phyloP scores from a whole-genome alignment of 2,797 vertebrate genomes.

The Neosalanx taihuensis region DNA sequence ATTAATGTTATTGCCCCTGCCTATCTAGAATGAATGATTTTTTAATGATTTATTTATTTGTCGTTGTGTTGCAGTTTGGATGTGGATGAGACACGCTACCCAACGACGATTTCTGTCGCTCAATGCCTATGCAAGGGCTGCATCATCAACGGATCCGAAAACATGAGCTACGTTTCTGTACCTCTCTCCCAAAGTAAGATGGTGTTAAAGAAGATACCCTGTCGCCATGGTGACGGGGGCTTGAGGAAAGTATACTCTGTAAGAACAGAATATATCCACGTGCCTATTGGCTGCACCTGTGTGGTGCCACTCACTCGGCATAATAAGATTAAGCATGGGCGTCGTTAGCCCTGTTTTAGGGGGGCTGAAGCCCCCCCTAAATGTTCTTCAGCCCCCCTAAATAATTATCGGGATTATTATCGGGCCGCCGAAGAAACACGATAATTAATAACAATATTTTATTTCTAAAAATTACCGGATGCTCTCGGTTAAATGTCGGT shows the following conservation, averaged over 20 bases:
- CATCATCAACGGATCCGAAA: constrained; percentile 63
- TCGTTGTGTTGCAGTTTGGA: constrained; percentile 61
- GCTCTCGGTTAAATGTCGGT: too few species aligned
- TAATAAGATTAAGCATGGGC: neutral
- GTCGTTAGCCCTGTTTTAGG: too few species aligned
- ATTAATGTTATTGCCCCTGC: too few species aligned
- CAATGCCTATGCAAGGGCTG: constrained; percentile 83
- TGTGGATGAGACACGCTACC: constrained; percentile 63
- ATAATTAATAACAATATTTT: too few species aligned
- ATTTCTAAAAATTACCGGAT: too few species aligned
- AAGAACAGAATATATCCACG: constrained; percentile 50
- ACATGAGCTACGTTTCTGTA: constrained; percentile 69
- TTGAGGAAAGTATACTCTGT: constrained; percentile 44
- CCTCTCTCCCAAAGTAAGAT: constrained; percentile 62
- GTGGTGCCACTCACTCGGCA: constrained; percentile 43
- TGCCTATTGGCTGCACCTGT: constrained; percentile 84
- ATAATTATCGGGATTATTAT: too few species aligned
- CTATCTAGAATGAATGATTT: neutral
- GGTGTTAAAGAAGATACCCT: constrained; percentile 69
- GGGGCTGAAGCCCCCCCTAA: too few species aligned
- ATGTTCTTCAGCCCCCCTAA: too few species aligned
- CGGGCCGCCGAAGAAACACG: too few species aligned
- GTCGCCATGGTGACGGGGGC: constrained; percentile 41
- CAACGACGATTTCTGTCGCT: constrained; percentile 70
- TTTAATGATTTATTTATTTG: neutral